These are phyloP conservation scores for Galerucella calmariensis DNA, from an alignment of 2,888 invertebrate species.

Conservation along the genomic window DNA sequence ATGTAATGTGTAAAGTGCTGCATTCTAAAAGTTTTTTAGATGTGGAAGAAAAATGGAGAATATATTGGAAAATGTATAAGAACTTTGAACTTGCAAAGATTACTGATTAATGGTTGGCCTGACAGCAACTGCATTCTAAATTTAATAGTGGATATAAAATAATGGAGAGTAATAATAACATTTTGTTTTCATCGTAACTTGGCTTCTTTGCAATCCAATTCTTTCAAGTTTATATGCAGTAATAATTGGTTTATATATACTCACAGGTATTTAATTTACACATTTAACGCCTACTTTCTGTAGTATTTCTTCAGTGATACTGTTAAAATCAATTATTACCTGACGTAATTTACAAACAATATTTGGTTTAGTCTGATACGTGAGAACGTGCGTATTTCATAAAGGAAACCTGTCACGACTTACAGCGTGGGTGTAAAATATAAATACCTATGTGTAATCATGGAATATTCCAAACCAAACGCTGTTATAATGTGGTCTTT, in stretches of 20 bases:
- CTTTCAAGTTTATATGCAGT: neutral
- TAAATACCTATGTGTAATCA: too few species aligned
- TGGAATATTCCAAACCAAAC: too few species aligned
- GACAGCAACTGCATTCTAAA: neutral
- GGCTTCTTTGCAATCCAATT: neutral
- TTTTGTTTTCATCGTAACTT: neutral
- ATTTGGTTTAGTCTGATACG: too few species aligned
- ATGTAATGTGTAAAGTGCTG: slow-evolving; percentile 24
- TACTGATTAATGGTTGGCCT: neutral
- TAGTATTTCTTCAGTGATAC: too few species aligned
- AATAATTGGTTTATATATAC: neutral
- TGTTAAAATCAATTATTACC: too few species aligned
- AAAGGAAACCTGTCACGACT: too few species aligned
- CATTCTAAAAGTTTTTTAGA: neutral
- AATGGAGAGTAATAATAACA: neutral
- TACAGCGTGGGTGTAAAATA: too few species aligned
- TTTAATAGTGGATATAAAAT: neutral
- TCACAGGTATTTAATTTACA: too few species aligned
- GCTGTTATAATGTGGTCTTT: too few species aligned
- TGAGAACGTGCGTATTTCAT: too few species aligned
- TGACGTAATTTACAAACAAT: too few species aligned
- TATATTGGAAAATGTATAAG: slow-evolving; percentile 2
- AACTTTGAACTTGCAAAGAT: neutral
- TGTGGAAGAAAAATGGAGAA: neutral
- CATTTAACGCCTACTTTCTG: too few species aligned